These are phyloP conservation scores for Chrysocyon brachyurus DNA, from an alignment of 2,797 vertebrate species.

Conservation along the genomic window DNA sequence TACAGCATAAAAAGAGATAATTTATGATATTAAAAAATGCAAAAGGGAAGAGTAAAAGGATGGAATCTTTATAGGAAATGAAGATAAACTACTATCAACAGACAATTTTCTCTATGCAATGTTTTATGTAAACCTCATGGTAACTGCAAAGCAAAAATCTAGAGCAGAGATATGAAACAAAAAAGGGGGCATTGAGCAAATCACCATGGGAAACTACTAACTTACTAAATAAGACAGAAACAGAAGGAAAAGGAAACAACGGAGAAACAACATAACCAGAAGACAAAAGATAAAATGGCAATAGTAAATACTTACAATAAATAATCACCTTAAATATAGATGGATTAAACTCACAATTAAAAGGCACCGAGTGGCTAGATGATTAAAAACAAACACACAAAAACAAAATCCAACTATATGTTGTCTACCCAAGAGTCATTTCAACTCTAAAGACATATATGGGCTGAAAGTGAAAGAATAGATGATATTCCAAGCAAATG, in stretches of 20 bases:
- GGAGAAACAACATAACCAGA: not conserved
- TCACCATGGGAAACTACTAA: not conserved
- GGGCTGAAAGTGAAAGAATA: not conserved
- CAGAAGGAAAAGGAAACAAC: not conserved
- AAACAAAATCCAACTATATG: not conserved
- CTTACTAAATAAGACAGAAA: not conserved
- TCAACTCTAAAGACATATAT: not conserved
- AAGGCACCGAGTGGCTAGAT: not conserved
- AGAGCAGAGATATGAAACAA: not conserved
- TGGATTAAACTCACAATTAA: not conserved
- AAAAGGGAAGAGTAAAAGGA: not conserved
- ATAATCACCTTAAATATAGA: not conserved
- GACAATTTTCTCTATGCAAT: not conserved
- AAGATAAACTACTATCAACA: not conserved
- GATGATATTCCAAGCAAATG: not conserved
- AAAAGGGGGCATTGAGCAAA: not conserved
- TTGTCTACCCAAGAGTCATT: not conserved
- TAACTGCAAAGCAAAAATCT: not conserved
- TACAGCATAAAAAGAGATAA: not conserved
- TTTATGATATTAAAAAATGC: not conserved
- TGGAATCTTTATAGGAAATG: not conserved
- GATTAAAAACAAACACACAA: not conserved
- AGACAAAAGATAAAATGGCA: not conserved
- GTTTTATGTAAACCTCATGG: not conserved
- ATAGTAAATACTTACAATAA: not conserved